Base-by-base conservation (phyloP, 2,113 vertebrate species). In the Alaudala cheleensis region DNA sequence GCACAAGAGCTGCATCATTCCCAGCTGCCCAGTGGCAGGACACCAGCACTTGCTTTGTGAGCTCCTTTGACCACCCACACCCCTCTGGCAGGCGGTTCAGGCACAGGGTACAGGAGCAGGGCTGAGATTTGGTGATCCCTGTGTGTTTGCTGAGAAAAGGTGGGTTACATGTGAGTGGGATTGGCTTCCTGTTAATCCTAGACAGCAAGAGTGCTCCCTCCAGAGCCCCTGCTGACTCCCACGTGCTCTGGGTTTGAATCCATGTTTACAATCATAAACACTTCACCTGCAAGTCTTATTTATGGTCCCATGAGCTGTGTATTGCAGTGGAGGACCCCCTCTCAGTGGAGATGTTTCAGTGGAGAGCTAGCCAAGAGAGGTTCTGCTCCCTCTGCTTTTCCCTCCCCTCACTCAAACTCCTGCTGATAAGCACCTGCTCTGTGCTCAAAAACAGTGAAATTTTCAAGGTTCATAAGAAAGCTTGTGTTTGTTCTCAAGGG, bases 41-140 rank as follows among this genome's bases (percentile, higher is more conserved):
- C 34, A 18, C 0, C 1, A 42, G 24, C 16, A 20, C 20, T 14
- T 29, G 33, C 44, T 66, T 5, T 49, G 39, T 5, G 9, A 0
- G 0, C 39, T 73, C n/a, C 10, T 80, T n/a, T 70, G 67, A 11
- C 25, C 49, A 22, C 34, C 14, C 70, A 31, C 54, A 40, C 49
- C 44, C 24, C 11, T 34, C 37, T 45, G 9, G 42, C 2, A 62
- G 42, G 42, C 0, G 0, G 8, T 0, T 66, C 77, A 73, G 67
- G 31, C 40, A 49, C n/a, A 29, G 53, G 37, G 11, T 20, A 4
- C 18, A 44, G 62, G 49, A 49, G 45, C 67, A 72, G n/a, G 29
- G 45, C 4, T 80, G 69, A 57, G 42, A 34, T 73, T 8, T 31
- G 50, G 58, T 73, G 62, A 34, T 77, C 8, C 20, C 37, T 9